Conservation (phyloP, 2,113 vertebrate species). For the Cavia aperea region DNA sequence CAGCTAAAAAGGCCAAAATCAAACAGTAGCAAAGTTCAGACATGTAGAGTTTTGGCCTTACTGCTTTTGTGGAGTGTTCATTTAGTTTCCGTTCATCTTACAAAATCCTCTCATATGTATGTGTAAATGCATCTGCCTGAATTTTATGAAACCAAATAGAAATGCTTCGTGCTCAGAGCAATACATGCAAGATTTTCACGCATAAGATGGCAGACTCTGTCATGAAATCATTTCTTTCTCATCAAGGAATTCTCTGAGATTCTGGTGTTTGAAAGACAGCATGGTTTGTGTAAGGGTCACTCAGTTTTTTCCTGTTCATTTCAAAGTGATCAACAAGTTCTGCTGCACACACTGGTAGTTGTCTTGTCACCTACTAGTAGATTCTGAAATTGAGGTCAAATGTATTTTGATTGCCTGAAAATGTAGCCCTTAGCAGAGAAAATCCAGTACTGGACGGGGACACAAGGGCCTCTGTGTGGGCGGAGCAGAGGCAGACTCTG, state of each 20-base stretch:
- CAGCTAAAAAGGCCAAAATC: not conserved
- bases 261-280: constrained; percentile 20
- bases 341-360: not conserved
- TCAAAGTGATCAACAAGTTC: not conserved
- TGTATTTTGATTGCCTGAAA: not conserved
- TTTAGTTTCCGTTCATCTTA: not conserved
- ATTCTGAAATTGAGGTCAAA: not conserved
- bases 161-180: not conserved
- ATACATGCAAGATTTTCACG: not conserved
- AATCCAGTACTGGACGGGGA: not conserved
- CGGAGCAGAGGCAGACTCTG: not conserved
- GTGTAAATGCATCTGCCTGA: constrained; percentile 5
- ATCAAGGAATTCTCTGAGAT: constrained; percentile 45
- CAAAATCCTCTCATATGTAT: not conserved
- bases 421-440: not conserved
- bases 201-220: constrained; percentile 6
- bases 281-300: not conserved
- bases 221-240: constrained; percentile 27
- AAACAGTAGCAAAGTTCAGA: not conserved
- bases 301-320: not conserved
- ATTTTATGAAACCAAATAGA: constrained; percentile 44
- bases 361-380: not conserved
- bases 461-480: accelerated
- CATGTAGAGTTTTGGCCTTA: not conserved
- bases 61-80: not conserved